Evolutionary conservation across 2,113 vertebrate genomes (phyloP).

Genomic region (Ictidomys tridecemlineatus): DNA sequence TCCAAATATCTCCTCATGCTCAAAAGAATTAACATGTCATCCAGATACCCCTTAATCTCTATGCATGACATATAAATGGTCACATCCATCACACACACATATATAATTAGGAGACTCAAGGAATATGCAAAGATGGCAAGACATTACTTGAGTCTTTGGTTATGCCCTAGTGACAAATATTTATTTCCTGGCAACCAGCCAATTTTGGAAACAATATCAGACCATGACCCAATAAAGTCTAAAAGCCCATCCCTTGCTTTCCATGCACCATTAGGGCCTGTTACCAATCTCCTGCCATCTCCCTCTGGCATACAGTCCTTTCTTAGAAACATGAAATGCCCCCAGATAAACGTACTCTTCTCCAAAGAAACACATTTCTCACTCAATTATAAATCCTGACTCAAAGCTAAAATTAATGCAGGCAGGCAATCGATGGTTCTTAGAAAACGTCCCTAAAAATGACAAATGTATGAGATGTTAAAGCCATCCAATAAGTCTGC

Average conservation of each 20-base stretch:
- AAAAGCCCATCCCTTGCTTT: slow-evolving; percentile 66
- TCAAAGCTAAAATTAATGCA: slow-evolving; percentile 84
- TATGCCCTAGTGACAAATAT: slow-evolving; percentile 71
- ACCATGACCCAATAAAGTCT: slow-evolving; percentile 66
- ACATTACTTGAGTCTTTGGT: slow-evolving; percentile 65
- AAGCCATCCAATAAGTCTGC: slow-evolving; percentile 79
- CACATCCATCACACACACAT: background rate
- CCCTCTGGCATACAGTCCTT: slow-evolving; percentile 45
- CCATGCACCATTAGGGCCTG: slow-evolving; percentile 63
- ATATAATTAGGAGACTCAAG: background rate
- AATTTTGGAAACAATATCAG: slow-evolving; percentile 77
- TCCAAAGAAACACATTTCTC: slow-evolving; percentile 82
- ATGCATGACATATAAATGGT: background rate
- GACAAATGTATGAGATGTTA: slow-evolving; percentile 62
- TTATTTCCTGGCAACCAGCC: slow-evolving; percentile 77
- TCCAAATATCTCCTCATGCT: slow-evolving; percentile 27
- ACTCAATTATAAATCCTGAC: slow-evolving; percentile 81
- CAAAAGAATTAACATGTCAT: slow-evolving; percentile 7
- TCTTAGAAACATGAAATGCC: slow-evolving; percentile 66
- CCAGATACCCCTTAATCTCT: slow-evolving; percentile 8
- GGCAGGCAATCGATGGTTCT: slow-evolving; percentile 78
- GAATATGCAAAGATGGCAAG: slow-evolving; percentile 28
- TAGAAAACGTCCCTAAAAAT: slow-evolving; percentile 81
- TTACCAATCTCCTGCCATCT: slow-evolving; percentile 76
- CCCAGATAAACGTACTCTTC: slow-evolving; percentile 79